A percentile compares a stretch with the other conserved stretches of the same genome.
These are phyloP conservation scores for Chrysolina haemoptera DNA, from an alignment of 2,888 invertebrate species.

Conservation along the genomic window DNA sequence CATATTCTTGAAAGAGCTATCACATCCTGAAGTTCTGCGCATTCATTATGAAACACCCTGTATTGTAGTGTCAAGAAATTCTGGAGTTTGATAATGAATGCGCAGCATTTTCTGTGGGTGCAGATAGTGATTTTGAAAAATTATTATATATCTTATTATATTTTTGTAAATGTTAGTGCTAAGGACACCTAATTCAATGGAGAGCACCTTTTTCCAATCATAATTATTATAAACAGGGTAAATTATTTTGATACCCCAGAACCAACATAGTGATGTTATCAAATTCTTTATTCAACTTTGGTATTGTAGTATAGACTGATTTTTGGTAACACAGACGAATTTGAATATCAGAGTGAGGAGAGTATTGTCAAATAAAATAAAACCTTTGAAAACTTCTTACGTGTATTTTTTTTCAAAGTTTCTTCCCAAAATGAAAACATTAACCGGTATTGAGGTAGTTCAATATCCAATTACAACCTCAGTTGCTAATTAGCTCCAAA, in stretches of 20 bases:
- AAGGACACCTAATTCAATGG: neutral
- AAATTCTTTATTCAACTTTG: too few species aligned
- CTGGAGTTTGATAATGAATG: neutral
- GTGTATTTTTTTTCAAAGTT: too few species aligned
- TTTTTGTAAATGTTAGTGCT: slow-evolving; percentile 11
- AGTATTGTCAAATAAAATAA: too few species aligned
- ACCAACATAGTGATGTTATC: neutral
- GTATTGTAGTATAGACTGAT: neutral
- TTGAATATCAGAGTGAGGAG: too few species aligned
- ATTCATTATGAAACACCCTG: too few species aligned
- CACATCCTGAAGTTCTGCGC: too few species aligned
- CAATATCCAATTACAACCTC: too few species aligned
- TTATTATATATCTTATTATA: neutral
- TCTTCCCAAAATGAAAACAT: too few species aligned
- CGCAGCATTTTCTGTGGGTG: neutral
- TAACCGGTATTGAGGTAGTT: too few species aligned
- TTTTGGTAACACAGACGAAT: neutral
- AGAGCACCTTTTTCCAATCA: neutral
- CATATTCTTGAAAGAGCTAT: too few species aligned
- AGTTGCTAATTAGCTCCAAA: too few species aligned
- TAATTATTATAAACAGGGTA: slow-evolving; percentile 6
- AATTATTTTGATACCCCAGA: neutral
- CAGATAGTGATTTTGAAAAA: neutral
- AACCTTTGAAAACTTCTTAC: too few species aligned
- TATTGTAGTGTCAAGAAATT: neutral